These are phyloP conservation scores for Hirundo rustica DNA, from an alignment of 2,797 vertebrate genomes.

Conservation along the genomic window DNA sequence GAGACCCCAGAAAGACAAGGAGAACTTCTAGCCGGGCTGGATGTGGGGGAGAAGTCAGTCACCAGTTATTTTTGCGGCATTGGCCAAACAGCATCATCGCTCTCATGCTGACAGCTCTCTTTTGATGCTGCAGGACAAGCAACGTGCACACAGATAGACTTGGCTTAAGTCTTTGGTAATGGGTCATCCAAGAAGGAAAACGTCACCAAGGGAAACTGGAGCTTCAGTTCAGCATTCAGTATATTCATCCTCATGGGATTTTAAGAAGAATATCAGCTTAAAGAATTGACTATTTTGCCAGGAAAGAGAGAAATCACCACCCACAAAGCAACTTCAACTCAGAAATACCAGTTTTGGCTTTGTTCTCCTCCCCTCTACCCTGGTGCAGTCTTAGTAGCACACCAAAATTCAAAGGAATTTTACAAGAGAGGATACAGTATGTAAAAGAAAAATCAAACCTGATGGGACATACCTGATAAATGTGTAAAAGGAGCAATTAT, in stretches of 20 bases:
- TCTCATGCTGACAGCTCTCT: not conserved
- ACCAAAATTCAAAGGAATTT: not conserved
- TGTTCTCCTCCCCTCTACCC: not conserved
- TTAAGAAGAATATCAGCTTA: conserved; percentile 42
- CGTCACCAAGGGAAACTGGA: not conserved
- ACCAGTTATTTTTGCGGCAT: not conserved
- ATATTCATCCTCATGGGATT: conserved; percentile 39
- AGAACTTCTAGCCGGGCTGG: not conserved
- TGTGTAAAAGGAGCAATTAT: not conserved
- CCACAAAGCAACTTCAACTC: conserved; percentile 20
- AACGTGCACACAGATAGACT: not conserved
- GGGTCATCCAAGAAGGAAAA: not conserved
- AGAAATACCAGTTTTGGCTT: not conserved
- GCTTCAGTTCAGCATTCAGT: conserved; percentile 32
- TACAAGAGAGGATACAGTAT: not conserved
- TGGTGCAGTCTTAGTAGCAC: not conserved
- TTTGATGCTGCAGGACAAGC: not conserved
- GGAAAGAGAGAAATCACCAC: conserved; percentile 35
- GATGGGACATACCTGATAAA: not conserved
- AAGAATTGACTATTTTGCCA: conserved; percentile 7
- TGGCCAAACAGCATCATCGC: conserved; percentile 1
- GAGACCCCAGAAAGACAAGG: fast-evolving
- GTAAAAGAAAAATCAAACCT: not conserved
- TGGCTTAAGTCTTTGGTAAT: not conserved
- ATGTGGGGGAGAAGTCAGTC: not conserved